These are phyloP conservation scores for Iguana delicatissima DNA, from an alignment of 2,797 vertebrate species.

Conservation along the genomic window DNA sequence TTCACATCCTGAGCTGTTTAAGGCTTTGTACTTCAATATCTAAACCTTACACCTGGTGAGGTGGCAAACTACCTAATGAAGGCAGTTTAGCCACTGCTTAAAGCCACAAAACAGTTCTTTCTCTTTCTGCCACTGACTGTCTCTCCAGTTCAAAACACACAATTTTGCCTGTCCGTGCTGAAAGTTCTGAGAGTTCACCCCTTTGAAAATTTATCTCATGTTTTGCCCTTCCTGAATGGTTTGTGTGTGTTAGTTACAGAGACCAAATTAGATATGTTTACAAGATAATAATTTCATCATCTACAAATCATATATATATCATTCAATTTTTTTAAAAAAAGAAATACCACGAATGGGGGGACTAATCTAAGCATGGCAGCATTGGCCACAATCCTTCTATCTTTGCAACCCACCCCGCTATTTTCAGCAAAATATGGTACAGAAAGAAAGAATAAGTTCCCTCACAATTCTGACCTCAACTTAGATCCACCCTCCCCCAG, in stretches of 20 bases:
- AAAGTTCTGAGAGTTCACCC: neutral
- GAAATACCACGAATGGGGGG: neutral
- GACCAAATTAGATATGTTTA: neutral
- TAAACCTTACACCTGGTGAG: no score
- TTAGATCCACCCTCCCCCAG: neutral
- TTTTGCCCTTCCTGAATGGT: neutral
- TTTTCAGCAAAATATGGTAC: neutral
- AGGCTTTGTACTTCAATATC: no score
- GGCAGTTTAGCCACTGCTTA: neutral
- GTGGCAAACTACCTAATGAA: neutral
- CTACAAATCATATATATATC: no score
- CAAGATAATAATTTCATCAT: neutral
- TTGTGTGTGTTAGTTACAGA: neutral
- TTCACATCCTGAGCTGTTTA: no score
- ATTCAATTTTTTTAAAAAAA: neutral
- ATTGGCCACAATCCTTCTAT: neutral
- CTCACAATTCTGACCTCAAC: neutral
- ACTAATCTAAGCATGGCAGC: neutral
- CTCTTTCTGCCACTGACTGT: neutral
- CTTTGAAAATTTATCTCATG: neutral
- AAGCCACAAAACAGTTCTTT: neutral
- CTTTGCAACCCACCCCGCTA: no score
- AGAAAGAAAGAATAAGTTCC: neutral
- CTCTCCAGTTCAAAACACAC: no score
- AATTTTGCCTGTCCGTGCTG: neutral